Evolutionary conservation across 2,113 vertebrate species (phyloP), one percentile per base, ranked within the genome.

Genomic region (Cynoglossus semilaevis): DNA sequence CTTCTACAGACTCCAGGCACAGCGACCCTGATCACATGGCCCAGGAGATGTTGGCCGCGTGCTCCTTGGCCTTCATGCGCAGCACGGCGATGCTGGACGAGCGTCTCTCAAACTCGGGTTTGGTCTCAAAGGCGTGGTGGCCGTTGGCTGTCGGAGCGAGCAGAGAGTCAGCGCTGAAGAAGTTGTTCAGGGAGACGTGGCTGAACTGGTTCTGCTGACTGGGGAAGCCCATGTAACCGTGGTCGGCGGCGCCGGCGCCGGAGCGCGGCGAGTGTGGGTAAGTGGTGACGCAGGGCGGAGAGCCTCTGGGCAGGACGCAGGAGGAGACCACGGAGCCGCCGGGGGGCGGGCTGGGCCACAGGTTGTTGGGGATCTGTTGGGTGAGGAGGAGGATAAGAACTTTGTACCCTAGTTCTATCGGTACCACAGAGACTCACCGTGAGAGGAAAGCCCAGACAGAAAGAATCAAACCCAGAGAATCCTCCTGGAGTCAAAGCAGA

Each of bases 1-100:
- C 53, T 45, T 14, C 22, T 29, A 67, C 18, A 41, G 56, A 14
- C 56, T 46, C 52, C 74, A 46, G 40, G 17, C 14, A 13, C 5
- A 13, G 16, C n/a, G 9, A 0, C 52, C 45, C 3, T 7, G 36
- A 52, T 96, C 94, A 98, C 93, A 99, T 96, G 80, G 96, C 94
- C 97, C 97, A 99, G 61, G 97, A 96, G 88, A 99, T 99, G 90
- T 98, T 98, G 76, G 97, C 97, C 43, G 97, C 79, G 67, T 98
- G 97, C 87, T 99, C 97, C 82, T 99, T 99, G 82, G 96, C 97
- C 87, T 99, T 99, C 97, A 99, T 98, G 81, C 97, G 93, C 87
- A 99, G 92, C 77, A 98, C 97, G 2, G 97, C 97, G 19, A 99
- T 99, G 83, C 96, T 98, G 81, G 97, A 99, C 17, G 97, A 97